Percentiles rank a stretch among this genome's conserved stretches.
phyloP scores from a whole-genome alignment of 2,113 vertebrate species.

The Nerophis ophidion region DNA sequence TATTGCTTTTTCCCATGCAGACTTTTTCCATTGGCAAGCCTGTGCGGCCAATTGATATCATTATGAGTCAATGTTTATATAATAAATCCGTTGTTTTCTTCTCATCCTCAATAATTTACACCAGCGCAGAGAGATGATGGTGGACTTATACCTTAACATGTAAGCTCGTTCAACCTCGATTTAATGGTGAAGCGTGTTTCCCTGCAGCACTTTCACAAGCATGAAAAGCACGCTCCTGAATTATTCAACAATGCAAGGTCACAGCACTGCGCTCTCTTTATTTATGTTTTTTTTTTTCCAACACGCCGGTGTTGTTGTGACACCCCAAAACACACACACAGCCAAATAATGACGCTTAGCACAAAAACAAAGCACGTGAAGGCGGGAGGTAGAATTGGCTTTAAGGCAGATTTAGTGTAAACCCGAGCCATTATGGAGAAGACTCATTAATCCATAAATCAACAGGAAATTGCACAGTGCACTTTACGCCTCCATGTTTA shows the following conservation, averaged over 20 bases:
- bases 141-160: not conserved
- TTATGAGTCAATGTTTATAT: slow-evolving; percentile 13
- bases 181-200: slow-evolving; percentile 55
- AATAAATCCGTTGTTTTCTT: not conserved
- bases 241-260: slow-evolving; percentile 65
- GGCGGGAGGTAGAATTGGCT: not conserved
- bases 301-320: slow-evolving; percentile 45
- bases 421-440: not conserved
- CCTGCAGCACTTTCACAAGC: slow-evolving; percentile 58
- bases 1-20: slow-evolving; percentile 34
- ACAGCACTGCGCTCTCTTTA: slow-evolving; percentile 15
- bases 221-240: slow-evolving; percentile 50
- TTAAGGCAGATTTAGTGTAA: too few relatives aligned
- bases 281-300: slow-evolving; percentile 3
- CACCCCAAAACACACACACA: slow-evolving; percentile 23
- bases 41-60: slow-evolving; percentile 6
- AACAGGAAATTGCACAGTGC: not conserved
- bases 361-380: not conserved
- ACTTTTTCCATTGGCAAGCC: slow-evolving; percentile 23
- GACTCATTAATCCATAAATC: not conserved
- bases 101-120: not conserved
- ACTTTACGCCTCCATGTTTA: slow-evolving; percentile 3
- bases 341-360: too few relatives aligned
- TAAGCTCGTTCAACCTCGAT: slow-evolving; percentile 31
- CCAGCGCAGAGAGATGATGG: too few relatives aligned